A percentile compares a stretch with the other conserved stretches of the same genome.
phyloP scores from a whole-genome alignment of 1,140 invertebrate species.

The Bathynomus jamesi region DNA sequence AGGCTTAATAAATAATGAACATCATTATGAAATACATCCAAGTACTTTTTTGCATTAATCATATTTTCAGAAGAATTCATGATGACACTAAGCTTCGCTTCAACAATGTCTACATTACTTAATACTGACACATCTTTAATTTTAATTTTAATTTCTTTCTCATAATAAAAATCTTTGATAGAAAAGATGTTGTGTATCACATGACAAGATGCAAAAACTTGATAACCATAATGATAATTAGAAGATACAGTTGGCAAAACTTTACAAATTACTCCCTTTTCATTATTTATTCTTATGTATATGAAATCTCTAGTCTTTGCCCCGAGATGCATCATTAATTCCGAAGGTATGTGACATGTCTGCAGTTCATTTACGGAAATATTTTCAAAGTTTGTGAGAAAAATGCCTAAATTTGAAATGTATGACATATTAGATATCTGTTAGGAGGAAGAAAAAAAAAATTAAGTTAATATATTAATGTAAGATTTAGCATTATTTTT shows the following conservation, averaged over 20 bases:
- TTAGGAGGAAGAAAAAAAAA: too few species aligned
- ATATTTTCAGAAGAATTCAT: not conserved
- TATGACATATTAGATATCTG: too few species aligned
- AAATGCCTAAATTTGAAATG: too few species aligned
- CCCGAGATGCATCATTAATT: too few species aligned
- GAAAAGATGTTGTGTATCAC: not conserved
- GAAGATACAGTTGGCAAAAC: not conserved
- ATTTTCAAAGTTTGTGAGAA: too few species aligned
- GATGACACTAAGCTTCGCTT: not conserved
- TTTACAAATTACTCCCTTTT: not conserved
- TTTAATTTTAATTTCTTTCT: not conserved
- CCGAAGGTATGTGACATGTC: too few species aligned
- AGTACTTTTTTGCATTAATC: not conserved
- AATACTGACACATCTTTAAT: not conserved
- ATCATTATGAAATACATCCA: not conserved
- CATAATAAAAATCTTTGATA: not conserved
- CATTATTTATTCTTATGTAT: too few species aligned
- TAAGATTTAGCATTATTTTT: too few species aligned
- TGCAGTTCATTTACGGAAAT: too few species aligned
- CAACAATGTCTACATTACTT: not conserved
- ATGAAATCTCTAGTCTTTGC: too few species aligned
- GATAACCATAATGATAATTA: not conserved
- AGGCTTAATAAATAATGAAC: not conserved
- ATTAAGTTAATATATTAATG: too few species aligned
- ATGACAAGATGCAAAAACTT: not conserved